Evolutionary conservation across 1,140 invertebrate species (phyloP).

Genomic region (Macrotrachela quadricornifera): DNA sequence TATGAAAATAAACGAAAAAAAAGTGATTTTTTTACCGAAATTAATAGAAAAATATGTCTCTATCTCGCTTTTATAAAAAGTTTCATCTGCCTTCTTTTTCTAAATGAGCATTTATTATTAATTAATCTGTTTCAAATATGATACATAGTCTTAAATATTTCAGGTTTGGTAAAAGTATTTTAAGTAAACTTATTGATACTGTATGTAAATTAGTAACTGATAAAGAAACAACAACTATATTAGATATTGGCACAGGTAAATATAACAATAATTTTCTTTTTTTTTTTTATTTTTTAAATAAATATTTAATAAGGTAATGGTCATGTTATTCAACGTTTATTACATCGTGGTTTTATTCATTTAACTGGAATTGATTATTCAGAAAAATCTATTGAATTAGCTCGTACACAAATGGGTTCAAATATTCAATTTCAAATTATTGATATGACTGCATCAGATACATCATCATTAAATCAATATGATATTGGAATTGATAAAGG

Average conservation of each 20-base stretch:
- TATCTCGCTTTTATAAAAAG: too few species aligned
- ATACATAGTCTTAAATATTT: too few species aligned
- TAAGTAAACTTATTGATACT: too few species aligned
- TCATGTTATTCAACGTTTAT: too few species aligned
- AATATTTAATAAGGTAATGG: not conserved
- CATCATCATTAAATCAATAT: not conserved
- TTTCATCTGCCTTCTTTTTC: too few species aligned
- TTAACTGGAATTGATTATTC: conserved; percentile 9
- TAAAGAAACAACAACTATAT: not conserved
- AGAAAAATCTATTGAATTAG: conserved; percentile 8
- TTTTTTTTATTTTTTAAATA: not conserved
- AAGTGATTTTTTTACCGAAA: too few species aligned
- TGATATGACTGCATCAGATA: not conserved
- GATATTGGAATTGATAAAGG: conserved; percentile 10
- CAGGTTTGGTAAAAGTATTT: too few species aligned
- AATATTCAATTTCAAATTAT: not conserved
- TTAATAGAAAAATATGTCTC: too few species aligned
- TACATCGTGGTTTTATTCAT: conserved; percentile 1
- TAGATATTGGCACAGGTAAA: conserved; percentile 9
- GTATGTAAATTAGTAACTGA: not conserved
- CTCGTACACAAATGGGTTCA: not conserved
- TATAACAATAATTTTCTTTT: too few species aligned
- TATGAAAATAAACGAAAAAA: too few species aligned
- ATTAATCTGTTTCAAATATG: too few species aligned
- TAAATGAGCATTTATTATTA: too few species aligned